phyloP scores from a whole-genome alignment of 2,888 invertebrate species.

The Druceiella hillmani region DNA sequence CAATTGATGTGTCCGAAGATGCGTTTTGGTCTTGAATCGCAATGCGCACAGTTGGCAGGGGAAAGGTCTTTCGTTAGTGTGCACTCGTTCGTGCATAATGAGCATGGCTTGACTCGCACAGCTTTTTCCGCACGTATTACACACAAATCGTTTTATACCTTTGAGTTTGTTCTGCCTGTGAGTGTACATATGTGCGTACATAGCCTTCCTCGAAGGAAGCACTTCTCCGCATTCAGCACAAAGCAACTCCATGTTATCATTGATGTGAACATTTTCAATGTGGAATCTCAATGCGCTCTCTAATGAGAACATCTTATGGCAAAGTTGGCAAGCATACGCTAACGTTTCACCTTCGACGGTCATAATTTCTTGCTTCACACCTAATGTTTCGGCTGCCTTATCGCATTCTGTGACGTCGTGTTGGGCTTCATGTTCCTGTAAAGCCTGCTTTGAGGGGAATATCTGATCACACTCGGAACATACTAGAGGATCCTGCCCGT shows the following conservation, averaged over 20 bases:
- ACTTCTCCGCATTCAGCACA: slow-evolving; percentile 43
- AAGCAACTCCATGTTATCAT: slow-evolving; percentile 31
- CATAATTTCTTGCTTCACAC: slow-evolving; percentile 41
- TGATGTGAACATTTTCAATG: slow-evolving; percentile 38
- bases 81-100: slow-evolving; percentile 47
- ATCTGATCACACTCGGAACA: slow-evolving; percentile 38
- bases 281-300: slow-evolving; percentile 44
- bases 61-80: slow-evolving; percentile 46
- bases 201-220: slow-evolving; percentile 34
- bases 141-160: slow-evolving; percentile 41
- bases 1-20: slow-evolving; percentile 45
- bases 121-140: slow-evolving; percentile 39
- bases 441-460: slow-evolving; percentile 32
- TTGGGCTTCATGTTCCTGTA: slow-evolving; percentile 28
- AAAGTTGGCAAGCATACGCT: slow-evolving; percentile 43
- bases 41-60: slow-evolving; percentile 43
- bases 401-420: slow-evolving; percentile 33
- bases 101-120: slow-evolving; percentile 49
- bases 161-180: slow-evolving; percentile 24
- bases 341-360: slow-evolving; percentile 39
- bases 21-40: slow-evolving; percentile 47
- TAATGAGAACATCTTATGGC: slow-evolving; percentile 46
- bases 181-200: slow-evolving; percentile 33
- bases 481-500: slow-evolving; percentile 33
- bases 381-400: slow-evolving; percentile 32